Evolutionary conservation across 1,140 invertebrate genomes (phyloP).

Genomic region (Agrilus planipennis): DNA sequence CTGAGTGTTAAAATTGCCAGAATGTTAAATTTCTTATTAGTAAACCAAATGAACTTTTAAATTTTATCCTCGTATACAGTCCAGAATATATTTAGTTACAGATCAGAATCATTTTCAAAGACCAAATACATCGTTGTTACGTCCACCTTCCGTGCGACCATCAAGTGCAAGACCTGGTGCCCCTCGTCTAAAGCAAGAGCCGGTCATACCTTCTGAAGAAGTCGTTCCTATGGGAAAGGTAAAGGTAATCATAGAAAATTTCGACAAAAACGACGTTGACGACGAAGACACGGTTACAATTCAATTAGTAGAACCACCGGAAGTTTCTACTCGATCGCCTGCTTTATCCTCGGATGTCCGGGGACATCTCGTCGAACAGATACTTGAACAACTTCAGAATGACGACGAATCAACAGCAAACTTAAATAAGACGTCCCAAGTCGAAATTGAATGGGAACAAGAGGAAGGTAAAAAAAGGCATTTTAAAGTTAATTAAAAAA

Average conservation of each 20-base stretch:
- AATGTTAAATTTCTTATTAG: no score
- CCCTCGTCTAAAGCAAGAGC: constrained; percentile 45
- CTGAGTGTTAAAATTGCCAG: no score
- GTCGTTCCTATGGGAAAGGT: constrained; percentile 44
- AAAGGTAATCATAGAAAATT: constrained; percentile 57
- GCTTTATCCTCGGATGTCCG: constrained; percentile 35
- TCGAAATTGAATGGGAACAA: constrained; percentile 27
- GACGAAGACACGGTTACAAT: constrained; percentile 40
- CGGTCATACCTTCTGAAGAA: constrained; percentile 38
- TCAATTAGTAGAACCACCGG: constrained; percentile 26
- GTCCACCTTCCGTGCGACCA: constrained; percentile 56
- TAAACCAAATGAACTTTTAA: no score
- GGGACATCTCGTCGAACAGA: constrained; percentile 68
- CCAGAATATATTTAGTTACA: no score
- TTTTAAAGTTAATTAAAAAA: no score
- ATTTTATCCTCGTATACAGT: no score
- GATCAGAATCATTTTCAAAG: no score
- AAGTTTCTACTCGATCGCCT: constrained; percentile 1
- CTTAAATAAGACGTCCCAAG: constrained; percentile 40
- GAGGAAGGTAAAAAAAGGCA: no score
- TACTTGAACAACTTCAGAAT: constrained; percentile 60
- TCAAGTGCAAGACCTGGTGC: constrained; percentile 67
- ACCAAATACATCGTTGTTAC: constrained; percentile 38
- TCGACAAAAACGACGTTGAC: constrained; percentile 38
- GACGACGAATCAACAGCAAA: constrained; percentile 41